These are phyloP conservation scores for Phylloscopus trochiloides DNA, from an alignment of 2,113 vertebrate species.

Conservation along the genomic window DNA sequence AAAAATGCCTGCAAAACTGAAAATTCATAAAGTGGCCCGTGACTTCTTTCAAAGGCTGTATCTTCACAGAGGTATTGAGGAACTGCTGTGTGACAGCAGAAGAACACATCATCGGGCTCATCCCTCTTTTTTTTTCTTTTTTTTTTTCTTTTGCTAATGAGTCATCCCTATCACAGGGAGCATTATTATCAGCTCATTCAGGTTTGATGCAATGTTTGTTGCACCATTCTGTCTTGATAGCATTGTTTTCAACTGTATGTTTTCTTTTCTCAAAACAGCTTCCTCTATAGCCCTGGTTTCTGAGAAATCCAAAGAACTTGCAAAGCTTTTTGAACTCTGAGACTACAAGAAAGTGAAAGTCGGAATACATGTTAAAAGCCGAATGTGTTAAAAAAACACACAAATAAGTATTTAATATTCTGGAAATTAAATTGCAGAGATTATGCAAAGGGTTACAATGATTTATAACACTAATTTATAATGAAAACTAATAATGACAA, in stretches of 20 bases:
- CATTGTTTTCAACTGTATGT: not conserved
- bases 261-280: not conserved
- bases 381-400: not conserved
- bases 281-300: not conserved
- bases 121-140: not conserved
- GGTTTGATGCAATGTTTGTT: not conserved
- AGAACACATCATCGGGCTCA: not conserved
- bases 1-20: not conserved
- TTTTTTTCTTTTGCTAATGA: not conserved
- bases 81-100: not conserved
- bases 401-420: not conserved
- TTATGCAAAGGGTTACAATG: not conserved
- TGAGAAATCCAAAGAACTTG: not conserved
- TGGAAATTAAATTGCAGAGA: not conserved
- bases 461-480: not conserved
- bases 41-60: not conserved
- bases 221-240: not conserved
- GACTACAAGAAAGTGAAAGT: fast-evolving
- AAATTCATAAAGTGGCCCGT: not conserved
- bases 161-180: not conserved
- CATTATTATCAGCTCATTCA: not conserved
- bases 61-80: not conserved
- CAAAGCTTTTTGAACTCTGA: not conserved
- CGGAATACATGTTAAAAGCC: not conserved
- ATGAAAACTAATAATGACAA: not conserved